Conservation (phyloP, 2,113 vertebrate genomes). For the Columba livia region DNA sequence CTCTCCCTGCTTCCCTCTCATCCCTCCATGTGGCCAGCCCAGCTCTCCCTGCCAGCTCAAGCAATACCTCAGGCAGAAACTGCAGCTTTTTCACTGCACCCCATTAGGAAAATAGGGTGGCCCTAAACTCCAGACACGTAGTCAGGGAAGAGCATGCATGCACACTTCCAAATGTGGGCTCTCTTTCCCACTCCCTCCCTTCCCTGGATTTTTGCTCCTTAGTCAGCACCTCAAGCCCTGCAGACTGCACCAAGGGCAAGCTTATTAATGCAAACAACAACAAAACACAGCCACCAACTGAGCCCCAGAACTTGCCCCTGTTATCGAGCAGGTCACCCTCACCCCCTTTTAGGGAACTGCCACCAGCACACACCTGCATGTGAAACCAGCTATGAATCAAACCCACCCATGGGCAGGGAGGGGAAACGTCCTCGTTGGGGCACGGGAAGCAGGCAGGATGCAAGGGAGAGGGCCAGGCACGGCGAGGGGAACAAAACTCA, state of each 20-base stretch:
- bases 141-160: background rate
- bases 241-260: constrained; percentile 36
- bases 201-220: background rate
- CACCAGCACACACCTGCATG: background rate
- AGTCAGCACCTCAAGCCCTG: constrained; percentile 33
- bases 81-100: constrained; percentile 22
- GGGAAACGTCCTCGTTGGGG: background rate
- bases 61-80: constrained; percentile 52
- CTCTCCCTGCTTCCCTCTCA: constrained; percentile 54
- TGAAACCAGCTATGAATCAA: background rate
- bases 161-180: background rate
- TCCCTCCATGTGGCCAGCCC: constrained; percentile 69
- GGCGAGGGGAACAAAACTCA: background rate
- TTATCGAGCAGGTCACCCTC: background rate
- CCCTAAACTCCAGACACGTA: background rate
- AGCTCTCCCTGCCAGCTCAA: constrained; percentile 49
- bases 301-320: background rate
- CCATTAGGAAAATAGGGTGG: background rate
- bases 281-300: background rate
- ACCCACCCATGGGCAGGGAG: background rate
- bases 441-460: background rate
- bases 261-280: background rate
- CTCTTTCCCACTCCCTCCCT: background rate
- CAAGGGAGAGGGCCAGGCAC: accelerated
- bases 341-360: background rate